Evolutionary conservation across 2,113 vertebrate genomes (phyloP), one percentile per base, ranked within the genome.

Genomic region (Salvator merianae): DNA sequence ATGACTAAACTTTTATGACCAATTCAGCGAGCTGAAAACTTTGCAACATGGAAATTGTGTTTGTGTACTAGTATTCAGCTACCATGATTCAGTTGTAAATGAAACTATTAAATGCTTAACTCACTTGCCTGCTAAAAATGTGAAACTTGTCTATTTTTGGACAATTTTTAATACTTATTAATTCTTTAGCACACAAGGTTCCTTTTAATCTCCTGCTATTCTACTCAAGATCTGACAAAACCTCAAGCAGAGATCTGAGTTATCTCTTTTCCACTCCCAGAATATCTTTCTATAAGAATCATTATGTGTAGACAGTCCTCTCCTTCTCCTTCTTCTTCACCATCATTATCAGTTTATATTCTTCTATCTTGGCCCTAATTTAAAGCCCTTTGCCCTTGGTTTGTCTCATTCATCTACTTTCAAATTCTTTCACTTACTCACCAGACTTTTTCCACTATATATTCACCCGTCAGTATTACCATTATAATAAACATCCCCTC

Each of bases 221-320:
- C 91, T 89, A 66, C 24, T 88, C 91, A 89, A 92, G 79, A 86
- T 94, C 84, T 79, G 76, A 91, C 69, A 87, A 91, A 94, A 92
- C 92, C 75, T 80, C 89, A 94, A 86, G 80, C 91, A 85, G 93
- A 91, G 90, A 92, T 91, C 88, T 43, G 92, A 93, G 79, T 84
- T 12, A 88, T 91, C 93, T 84, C 88, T 87, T 84, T 90, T 90
- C 4, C 0, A 68, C 81, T 93, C 63, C 77, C 72, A 81, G 77
- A 86, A 77, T 86, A 43, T 30, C 22, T 72, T 79, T 36, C 53
- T 1, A 85, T 93, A 92, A 90, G 76, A 81, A 55, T 87, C 83
- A 70, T 80, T 88, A 89, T 30, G 40, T 63, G 34, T 36, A 22
- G 13, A 36, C 47, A 0, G 77, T 59, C 55, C 55, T 59, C 55